Evolutionary conservation across 2,113 vertebrate species (phyloP).

Genomic region (Bos indicus): DNA sequence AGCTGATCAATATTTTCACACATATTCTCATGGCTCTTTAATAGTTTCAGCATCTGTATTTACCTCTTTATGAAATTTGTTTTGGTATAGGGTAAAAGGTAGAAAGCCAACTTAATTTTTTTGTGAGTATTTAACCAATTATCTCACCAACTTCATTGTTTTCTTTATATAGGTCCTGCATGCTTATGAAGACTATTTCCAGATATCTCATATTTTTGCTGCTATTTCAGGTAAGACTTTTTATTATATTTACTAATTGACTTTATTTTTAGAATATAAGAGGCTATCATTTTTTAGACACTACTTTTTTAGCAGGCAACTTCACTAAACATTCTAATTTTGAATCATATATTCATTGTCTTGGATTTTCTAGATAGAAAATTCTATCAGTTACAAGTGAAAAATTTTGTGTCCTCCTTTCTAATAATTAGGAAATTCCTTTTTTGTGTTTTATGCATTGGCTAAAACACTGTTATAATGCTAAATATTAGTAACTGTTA

Average conservation of each 20-base stretch:
- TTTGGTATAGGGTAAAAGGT: not conserved
- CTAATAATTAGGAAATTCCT: not conserved
- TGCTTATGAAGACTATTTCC: not conserved
- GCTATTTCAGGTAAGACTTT: not conserved
- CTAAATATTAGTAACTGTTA: not conserved
- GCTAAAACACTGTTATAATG: not conserved
- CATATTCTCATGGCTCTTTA: not conserved
- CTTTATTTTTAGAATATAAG: not conserved
- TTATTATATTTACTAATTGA: not conserved
- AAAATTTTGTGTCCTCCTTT: not conserved
- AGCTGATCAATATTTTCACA: not conserved
- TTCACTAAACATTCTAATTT: not conserved
- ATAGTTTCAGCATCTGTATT: not conserved
- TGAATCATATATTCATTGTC: not conserved
- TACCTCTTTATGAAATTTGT: not conserved
- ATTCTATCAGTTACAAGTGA: not conserved
- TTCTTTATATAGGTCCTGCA: not conserved
- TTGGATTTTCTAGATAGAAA: not conserved
- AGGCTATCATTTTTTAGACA: not conserved
- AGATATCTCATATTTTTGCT: not conserved
- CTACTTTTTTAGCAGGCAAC: not conserved
- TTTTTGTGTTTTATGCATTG: not conserved
- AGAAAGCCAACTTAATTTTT: not conserved
- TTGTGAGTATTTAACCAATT: not conserved
- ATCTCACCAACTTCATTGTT: not conserved